These are phyloP conservation scores for Dermatemys mawii DNA, from an alignment of 2,113 vertebrate genomes.

Conservation along the genomic window DNA sequence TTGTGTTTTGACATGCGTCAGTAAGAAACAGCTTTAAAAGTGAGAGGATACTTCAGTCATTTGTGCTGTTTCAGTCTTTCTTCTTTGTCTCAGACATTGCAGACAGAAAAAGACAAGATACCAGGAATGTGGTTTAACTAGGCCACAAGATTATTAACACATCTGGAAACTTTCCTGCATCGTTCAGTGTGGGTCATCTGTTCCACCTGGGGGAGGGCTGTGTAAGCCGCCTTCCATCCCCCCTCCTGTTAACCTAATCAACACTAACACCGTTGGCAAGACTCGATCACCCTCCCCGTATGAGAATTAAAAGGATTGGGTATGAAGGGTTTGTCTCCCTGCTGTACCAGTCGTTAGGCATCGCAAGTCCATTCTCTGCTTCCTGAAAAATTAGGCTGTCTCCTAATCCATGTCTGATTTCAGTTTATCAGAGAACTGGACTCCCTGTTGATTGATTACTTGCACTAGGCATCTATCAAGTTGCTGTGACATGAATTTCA, in stretches of 20 bases:
- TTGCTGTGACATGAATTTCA: not conserved
- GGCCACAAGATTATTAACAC: not conserved
- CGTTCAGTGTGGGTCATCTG: not conserved
- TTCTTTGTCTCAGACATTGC: not conserved
- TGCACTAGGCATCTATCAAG: not conserved
- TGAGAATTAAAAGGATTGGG: too few species aligned
- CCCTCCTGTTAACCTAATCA: too few species aligned
- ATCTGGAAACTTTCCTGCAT: not conserved
- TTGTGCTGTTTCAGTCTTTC: not conserved
- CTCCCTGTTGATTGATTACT: accelerated
- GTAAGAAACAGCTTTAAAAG: not conserved
- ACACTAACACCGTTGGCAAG: too few species aligned
- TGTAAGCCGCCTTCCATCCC: not conserved
- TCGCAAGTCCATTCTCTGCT: not conserved
- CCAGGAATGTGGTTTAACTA: not conserved
- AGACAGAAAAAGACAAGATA: not conserved
- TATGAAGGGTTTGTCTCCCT: too few species aligned
- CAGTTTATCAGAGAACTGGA: not conserved
- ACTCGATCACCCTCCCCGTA: too few species aligned
- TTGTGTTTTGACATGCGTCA: too few species aligned
- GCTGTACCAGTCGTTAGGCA: not conserved
- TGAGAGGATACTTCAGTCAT: not conserved
- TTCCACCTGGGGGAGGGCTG: not conserved
- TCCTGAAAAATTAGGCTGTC: not conserved
- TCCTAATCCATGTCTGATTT: not conserved